Evolutionary conservation across 2,797 vertebrate species (phyloP).

Genomic region (Epinephelus awoara): DNA sequence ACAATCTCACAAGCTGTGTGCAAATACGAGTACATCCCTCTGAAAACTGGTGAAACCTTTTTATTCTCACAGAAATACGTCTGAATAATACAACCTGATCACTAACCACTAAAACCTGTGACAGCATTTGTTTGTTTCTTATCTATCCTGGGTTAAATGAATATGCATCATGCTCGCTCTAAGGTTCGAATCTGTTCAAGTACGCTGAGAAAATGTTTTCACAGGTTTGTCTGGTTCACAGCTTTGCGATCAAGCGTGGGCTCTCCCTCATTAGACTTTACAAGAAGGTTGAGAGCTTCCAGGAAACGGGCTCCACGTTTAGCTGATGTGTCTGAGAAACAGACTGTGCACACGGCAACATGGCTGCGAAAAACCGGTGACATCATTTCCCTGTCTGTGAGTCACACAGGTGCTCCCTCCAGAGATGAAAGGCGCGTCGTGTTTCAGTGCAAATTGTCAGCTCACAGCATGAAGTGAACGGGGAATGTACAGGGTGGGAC

Average conservation of each 20-base stretch:
- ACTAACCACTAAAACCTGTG: background rate
- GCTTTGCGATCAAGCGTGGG: conserved; percentile 46
- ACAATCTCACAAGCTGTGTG: background rate
- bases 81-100: background rate
- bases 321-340: conserved; percentile 54
- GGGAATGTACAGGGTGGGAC: conserved; percentile 39
- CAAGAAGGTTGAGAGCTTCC: conserved; percentile 77
- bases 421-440: conserved; percentile 43
- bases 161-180: background rate
- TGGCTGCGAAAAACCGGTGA: conserved; percentile 58
- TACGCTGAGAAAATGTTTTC: conserved; percentile 8
- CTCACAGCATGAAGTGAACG: conserved; percentile 6
- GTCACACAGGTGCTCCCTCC: conserved; percentile 56
- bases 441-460: conserved; percentile 23
- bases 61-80: background rate
- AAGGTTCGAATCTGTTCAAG: background rate
- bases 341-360: conserved; percentile 35
- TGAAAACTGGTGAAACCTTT: conserved; percentile 1
- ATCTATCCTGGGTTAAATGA: conserved; percentile 17
- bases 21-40: background rate
- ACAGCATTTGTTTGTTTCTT: conserved; percentile 8
- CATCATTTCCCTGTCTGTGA: conserved; percentile 75
- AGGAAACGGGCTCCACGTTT: conserved; percentile 70
- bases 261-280: conserved; percentile 72
- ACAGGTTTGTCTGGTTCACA: conserved; percentile 21